phyloP scores from a whole-genome alignment of 1,140 invertebrate genomes.

The Drosophila willistoni region DNA sequence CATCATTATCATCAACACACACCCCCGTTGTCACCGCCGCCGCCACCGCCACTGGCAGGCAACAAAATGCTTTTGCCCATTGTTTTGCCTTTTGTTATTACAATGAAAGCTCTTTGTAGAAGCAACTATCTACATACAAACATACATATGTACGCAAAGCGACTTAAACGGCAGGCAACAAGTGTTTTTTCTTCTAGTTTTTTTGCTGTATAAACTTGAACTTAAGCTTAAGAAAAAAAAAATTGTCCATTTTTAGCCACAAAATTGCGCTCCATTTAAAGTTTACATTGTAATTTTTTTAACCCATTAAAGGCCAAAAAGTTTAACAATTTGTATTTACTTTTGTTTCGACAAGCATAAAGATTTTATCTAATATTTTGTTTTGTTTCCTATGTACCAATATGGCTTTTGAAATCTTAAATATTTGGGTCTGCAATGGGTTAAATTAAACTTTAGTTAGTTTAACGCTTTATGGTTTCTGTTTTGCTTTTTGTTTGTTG shows the following conservation, averaged over 20 bases:
- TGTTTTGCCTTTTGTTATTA: constrained; percentile 73
- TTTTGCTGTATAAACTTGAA: constrained; percentile 18
- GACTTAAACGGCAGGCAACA: constrained; percentile 45
- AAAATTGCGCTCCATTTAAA: constrained; percentile 70
- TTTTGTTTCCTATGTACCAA: constrained; percentile 24
- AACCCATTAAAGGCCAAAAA: constrained; percentile 17
- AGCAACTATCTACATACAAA: constrained; percentile 35
- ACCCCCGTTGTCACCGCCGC: constrained; percentile 13
- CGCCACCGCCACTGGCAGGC: background rate
- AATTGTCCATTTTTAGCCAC: constrained; percentile 73
- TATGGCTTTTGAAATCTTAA: background rate
- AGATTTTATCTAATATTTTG: constrained; percentile 17
- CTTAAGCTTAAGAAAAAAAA: constrained; percentile 26
- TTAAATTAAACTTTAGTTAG: constrained; percentile 24
- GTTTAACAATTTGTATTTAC: constrained; percentile 10
- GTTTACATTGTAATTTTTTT: constrained; percentile 53
- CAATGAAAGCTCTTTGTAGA: constrained; percentile 77
- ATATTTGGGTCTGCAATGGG: constrained; percentile 37
- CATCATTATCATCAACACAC: constrained; percentile 65
- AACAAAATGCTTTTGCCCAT: constrained; percentile 56
- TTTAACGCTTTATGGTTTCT: constrained; percentile 52
- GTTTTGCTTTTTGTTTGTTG: constrained; percentile 35
- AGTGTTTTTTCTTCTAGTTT: constrained; percentile 53
- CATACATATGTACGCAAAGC: background rate
- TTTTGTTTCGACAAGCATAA: constrained; percentile 12